A percentile compares a stretch with the other conserved stretches of the same genome.
phyloP scores from a whole-genome alignment of 2,888 invertebrate species.

The Limnephilus lunatus region DNA sequence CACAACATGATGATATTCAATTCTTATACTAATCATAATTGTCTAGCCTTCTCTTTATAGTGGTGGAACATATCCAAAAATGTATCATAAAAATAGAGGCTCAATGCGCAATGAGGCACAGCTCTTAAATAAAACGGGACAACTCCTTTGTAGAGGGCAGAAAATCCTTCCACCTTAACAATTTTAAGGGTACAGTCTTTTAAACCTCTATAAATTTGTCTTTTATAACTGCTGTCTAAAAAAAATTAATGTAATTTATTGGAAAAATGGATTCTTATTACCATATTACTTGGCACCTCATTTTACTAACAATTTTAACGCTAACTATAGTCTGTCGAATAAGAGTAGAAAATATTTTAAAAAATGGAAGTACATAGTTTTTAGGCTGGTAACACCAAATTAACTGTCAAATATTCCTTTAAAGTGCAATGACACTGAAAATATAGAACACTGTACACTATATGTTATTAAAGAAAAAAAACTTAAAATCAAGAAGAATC shows the following conservation, averaged over 20 bases:
- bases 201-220: slow-evolving; percentile 83
- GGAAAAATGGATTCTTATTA: not conserved
- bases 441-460: too few relatives aligned
- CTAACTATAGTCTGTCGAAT: too few relatives aligned
- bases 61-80: slow-evolving; percentile 23
- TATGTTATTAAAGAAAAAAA: too few relatives aligned
- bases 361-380: too few relatives aligned
- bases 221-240: slow-evolving; percentile 78
- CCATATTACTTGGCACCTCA: not conserved
- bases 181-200: slow-evolving; percentile 88
- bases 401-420: too few relatives aligned
- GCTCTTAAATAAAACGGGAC: slow-evolving; percentile 86
- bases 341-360: too few relatives aligned
- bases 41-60: not conserved
- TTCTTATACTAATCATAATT: not conserved
- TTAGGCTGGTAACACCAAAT: too few relatives aligned
- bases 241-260: slow-evolving; percentile 70
- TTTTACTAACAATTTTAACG: not conserved
- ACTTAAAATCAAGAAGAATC: too few relatives aligned
- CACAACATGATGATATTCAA: not conserved
- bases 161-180: slow-evolving; percentile 85
- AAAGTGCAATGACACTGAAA: too few relatives aligned
- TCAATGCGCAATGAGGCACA: slow-evolving; percentile 88
- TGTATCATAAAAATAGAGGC: slow-evolving; percentile 86
- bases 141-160: slow-evolving; percentile 88